Base-by-base conservation (phyloP, 2,797 vertebrate genomes). In the Melanotaenia maccullochi region DNA sequence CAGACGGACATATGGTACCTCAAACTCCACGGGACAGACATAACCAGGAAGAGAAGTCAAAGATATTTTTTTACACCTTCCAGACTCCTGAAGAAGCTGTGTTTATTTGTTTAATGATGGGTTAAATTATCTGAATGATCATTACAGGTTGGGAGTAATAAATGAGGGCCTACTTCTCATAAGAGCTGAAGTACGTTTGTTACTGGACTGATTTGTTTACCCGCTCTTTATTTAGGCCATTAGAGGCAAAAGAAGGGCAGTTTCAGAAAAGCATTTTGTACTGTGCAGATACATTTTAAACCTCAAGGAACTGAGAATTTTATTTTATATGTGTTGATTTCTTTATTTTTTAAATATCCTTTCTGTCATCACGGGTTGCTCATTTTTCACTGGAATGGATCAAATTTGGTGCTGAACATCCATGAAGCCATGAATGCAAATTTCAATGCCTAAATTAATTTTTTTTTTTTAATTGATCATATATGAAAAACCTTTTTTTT, bases 171-270 rank as follows among this genome's bases (percentile, higher is more conserved):
- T 18, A 22, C 20, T 59, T 35, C 38, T 14, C 36, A 32, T 58
- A 58, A 82, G 67, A 77, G 44, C 1, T 2, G 71, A 78, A 60
- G 30, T 30, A 44, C 36, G 36, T 55, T 64, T 56, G 9, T 28
- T 44, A 55, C 40, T 30, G 33, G 36, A 66, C 68, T 58, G 59
- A 51, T 77, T 77, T 79, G 64, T 84, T 77, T 72, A 73, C 66
- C 2, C 1, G 11, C 8, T 44, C 24, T 54, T 11, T 56, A 60
- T 73, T 52, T 16, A 47, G 71, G 36, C 44, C 59, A 64, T 51
- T 47, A 68, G 33, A 65, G 40, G 38, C 60, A 75, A 36, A 35
- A 63, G 42, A n/a, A n/a, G 4, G 35, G 57, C 38, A 58, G 40
- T 74, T 52, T 60, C 7, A 30, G 24, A 35, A 55, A 30, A 33